A percentile compares a stretch with the other conserved stretches of the same genome.
These are phyloP conservation scores for Gambusia yucatana DNA, from an alignment of 2,797 vertebrate species.

Conservation along the genomic window DNA sequence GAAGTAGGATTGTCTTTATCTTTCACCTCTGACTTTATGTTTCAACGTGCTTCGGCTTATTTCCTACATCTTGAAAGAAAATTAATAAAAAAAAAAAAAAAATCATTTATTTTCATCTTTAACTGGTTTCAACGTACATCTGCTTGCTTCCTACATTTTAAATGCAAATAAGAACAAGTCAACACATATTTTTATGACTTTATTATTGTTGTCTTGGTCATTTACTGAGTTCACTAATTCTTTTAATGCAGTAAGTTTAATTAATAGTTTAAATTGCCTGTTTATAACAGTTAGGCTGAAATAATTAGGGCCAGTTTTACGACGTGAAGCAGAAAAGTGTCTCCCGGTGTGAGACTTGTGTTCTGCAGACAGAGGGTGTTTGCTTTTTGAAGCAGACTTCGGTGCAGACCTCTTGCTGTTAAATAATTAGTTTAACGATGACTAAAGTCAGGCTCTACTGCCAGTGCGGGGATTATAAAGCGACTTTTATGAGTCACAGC, in stretches of 20 bases:
- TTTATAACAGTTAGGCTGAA: neutral
- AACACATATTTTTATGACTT: neutral
- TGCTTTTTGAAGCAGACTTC: slow-evolving; percentile 32
- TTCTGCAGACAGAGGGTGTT: slow-evolving; percentile 12
- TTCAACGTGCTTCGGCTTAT: neutral
- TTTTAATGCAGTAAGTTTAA: neutral
- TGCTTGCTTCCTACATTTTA: neutral
- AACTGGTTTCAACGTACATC: neutral
- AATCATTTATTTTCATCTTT: too few relatives aligned
- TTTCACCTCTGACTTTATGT: neutral
- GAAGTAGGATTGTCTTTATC: too few relatives aligned
- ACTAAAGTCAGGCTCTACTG: slow-evolving; percentile 50
- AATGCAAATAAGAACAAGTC: neutral
- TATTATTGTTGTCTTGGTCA: neutral
- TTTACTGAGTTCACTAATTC: slow-evolving; percentile 1
- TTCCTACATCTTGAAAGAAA: neutral
- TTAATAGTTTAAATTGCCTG: neutral
- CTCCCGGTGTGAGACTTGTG: slow-evolving; percentile 7
- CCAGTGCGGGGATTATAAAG: slow-evolving; percentile 55
- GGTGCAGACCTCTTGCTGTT: slow-evolving; percentile 39
- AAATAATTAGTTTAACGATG: slow-evolving; percentile 57
- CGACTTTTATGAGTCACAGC: slow-evolving; percentile 69
- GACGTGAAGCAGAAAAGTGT: slow-evolving; percentile 11
- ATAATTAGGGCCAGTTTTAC: neutral
- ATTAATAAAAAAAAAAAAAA: too few relatives aligned